A percentile compares a stretch with the other conserved stretches of the same genome.
Conservation (phyloP, 2,888 invertebrate species). For the Fragum fragum region DNA sequence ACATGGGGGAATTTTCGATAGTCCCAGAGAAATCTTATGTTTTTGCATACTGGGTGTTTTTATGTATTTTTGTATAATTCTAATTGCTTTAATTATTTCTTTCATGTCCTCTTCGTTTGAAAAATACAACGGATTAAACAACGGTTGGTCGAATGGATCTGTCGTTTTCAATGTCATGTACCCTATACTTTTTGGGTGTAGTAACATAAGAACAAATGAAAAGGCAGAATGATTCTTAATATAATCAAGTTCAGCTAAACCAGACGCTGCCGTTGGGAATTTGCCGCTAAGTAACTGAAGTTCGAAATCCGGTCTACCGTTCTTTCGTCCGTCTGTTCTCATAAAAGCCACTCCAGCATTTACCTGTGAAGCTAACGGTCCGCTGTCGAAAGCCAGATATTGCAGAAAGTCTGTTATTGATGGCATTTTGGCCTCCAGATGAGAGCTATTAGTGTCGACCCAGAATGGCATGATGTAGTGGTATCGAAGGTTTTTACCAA, state of each 20-base stretch:
- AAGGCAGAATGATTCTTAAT: constrained; percentile 28
- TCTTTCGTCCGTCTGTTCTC: constrained; percentile 1
- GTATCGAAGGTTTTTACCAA: constrained; percentile 82
- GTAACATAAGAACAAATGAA: constrained; percentile 17
- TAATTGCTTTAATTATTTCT: constrained; percentile 43
- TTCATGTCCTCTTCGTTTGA: constrained; percentile 82
- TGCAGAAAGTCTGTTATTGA: neutral
- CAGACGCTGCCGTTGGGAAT: constrained; percentile 10
- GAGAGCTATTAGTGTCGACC: constrained; percentile 6
- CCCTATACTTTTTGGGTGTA: constrained; percentile 91
- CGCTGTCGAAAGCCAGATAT: constrained; percentile 41
- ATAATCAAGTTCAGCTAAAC: neutral
- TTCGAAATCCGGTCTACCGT: constrained; percentile 38
- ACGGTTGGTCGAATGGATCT: constrained; percentile 93
- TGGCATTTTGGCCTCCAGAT: neutral
- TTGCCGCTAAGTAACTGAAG: constrained; percentile 24
- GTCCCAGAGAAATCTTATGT: constrained; percentile 19
- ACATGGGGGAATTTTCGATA: constrained; percentile 29
- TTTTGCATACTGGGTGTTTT: constrained; percentile 33
- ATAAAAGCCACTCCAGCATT: constrained; percentile 23
- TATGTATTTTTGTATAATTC: constrained; percentile 21
- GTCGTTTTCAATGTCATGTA: constrained; percentile 91
- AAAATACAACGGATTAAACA: constrained; percentile 97
- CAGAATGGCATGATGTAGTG: constrained; percentile 62
- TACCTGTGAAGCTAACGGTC: constrained; percentile 24